Base-by-base conservation (phyloP, 1,140 invertebrate genomes). In the Tyrophagus putrescentiae region DNA sequence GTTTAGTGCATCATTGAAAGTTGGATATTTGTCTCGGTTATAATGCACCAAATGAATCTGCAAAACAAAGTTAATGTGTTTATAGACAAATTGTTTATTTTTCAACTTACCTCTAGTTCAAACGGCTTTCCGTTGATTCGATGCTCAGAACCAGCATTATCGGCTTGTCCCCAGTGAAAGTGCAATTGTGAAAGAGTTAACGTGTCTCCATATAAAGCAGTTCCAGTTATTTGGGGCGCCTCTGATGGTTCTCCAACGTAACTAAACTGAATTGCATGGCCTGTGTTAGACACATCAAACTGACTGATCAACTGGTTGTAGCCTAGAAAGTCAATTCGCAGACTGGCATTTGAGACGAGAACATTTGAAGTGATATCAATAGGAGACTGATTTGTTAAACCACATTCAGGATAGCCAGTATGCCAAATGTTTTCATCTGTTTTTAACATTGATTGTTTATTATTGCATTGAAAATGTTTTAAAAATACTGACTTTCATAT, bases 91-190 rank as follows among this genome's bases (percentile, higher is more conserved):
- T 16, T 16, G 7, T 1, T 21, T 0, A 16, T 13, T n/a, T 2
- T 23, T 11, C 1, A 41, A 57, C 42, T 13, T 44, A 70, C 68
- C 62, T 71, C 70, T 28, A 67, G 44, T 6, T 70, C 70, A 60
- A 69, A 81, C 69, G 72, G 72, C 57, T 69, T 68, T 25, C 79
- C 79, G 65, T 89, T 84, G n/a, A 95, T 82, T 23, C 78, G 78
- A 73, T 92, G 89, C 72, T 95, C 92, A 1, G 87, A 90, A 28
- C 91, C 91, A 45, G 80, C 71, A 0, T 76, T 75, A 65, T 89
- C 82, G 60, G 85, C 82, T 48, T 80, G 77, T 1, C 88, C 89
- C 84, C 86, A 90, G 68, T 90, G 87, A 61, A 89, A 82, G 72
- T 90, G 86, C 41, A 87, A 71, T 67, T 92, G 88, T 9, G 18